Base-by-base conservation (phyloP, 2,113 vertebrate genomes). In the Cyprinodon variegatus region DNA sequence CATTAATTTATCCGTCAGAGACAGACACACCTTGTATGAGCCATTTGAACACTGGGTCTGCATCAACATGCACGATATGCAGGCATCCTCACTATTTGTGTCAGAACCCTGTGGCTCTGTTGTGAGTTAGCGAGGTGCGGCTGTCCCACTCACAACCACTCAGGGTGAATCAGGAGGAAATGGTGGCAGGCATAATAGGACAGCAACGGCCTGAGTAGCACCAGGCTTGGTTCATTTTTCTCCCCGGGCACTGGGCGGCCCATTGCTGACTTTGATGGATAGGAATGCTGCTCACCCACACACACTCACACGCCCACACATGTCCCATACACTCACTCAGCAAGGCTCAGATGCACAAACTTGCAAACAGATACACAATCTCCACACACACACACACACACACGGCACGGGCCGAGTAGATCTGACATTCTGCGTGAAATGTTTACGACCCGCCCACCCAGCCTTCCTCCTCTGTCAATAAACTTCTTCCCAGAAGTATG, bases 281-380 rank as follows among this genome's bases (percentile, higher is more conserved):
- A 85, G 92, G 93, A 95, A 95, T 94, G 93, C 86, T 85, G 89
- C 68, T 93, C 90, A 88, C 85, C 86, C 93, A 88, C 79, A 83
- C 73, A 79, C 78, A 74, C 73, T 89, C 80, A 72, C 76, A 84
- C 89, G 79, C 92, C 88, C 82, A 88, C 89, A 90, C 86, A 85
- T 83, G 83, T 89, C 92, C 90, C 90, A 92, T 91, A 90, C 88
- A 79, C 82, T 86, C 74, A 3, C 87, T 79, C 67, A 77, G 65
- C 74, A 74, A 74, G 69, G 82, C 68, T 69, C 71, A 53, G 64
- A 73, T 41, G 60, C 59, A 46, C 73, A 68, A 22, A 40, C 53
- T 78, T 50, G 7, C 11, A 74, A 72, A 68, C 41, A 29, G 61
- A 67, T 53, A 50, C 67, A 38, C 17, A n/a, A 9, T 57, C 50